These are phyloP conservation scores for Dendronephthya gigantea DNA, from an alignment of 64 coral and sea anemone species.

Conservation along the genomic window DNA sequence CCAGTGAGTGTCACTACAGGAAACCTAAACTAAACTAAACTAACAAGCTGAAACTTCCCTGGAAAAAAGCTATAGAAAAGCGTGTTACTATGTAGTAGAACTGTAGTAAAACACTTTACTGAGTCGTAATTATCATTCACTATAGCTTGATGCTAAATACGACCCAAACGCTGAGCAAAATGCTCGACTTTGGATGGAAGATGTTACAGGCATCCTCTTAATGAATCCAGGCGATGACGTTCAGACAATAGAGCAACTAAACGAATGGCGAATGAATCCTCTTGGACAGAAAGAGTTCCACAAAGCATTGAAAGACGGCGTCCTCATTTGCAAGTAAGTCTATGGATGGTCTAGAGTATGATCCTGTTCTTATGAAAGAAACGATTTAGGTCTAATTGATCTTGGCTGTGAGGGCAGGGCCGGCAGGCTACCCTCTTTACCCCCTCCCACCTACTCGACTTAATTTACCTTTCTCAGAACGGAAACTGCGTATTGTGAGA, in stretches of 20 bases:
- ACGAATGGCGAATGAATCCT: neutral
- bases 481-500: no score
- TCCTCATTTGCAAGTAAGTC: constrained; percentile 1
- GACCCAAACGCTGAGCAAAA: neutral
- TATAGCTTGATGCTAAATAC: constrained; percentile 20
- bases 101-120: neutral
- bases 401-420: no score
- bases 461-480: no score
- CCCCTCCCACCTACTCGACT: no score
- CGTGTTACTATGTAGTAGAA: neutral
- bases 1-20: no score
- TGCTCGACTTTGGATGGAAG: constrained; percentile 2
- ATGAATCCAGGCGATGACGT: neutral
- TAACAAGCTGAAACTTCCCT: no score
- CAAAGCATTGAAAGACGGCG: constrained; percentile 13
- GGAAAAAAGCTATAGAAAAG: neutral
- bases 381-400: no score
- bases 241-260: neutral
- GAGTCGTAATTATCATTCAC: neutral
- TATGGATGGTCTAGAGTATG: neutral
- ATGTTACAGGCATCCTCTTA: neutral
- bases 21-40: no score
- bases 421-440: no score
- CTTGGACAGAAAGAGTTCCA: constrained; percentile 16
- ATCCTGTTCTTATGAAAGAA: no score